Evolutionary conservation across 2,113 vertebrate genomes (phyloP), one percentile per base, ranked within the genome.

Genomic region (Oncorhynchus clarkii): DNA sequence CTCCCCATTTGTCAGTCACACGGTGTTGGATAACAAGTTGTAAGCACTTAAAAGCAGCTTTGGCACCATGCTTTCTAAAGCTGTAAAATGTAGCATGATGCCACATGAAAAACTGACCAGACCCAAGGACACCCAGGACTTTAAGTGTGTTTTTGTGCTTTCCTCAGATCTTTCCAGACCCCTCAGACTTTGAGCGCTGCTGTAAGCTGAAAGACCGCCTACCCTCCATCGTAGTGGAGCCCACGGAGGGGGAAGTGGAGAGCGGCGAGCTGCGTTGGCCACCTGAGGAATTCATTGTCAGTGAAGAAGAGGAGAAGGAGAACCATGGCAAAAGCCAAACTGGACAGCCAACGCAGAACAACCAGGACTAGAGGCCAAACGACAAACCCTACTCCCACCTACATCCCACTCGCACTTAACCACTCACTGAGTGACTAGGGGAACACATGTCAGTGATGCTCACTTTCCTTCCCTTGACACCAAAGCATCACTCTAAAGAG

Each of bases 241-340:
- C 96, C 0, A 99, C 96, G 0, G 98, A 99, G 74, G 97, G 97
- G 0, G 97, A 99, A 0, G 97, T 99, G 72, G 98, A 99, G 88
- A 99, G 97, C 0, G 98, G 97, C 1, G 97, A 99, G 92, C 95
- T 99, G 57, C 95, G 97, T 88, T 99, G 98, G 97, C 98, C 97
- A 0, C 98, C 97, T 0, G 97, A 99, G 74, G 98, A 99, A 85
- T 96, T 97, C 84, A 87, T 98, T 0, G 95, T 98, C 83, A 96
- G 95, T 72, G 95, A 96, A 59, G 94, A 93, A 0, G 94, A 93
- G 16, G 87, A 83, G 73, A 83, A 80, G 34, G 92, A 90, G 85
- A 88, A 88, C 73, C 92, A 92, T 0, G 89, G 91, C 45, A 90
- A 76, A 22, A 90, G 93, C 70, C 95, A 92, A 82, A 93, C 91